These are phyloP conservation scores for Nomada fabriciana DNA, from an alignment of 2,888 invertebrate genomes.

Conservation along the genomic window DNA sequence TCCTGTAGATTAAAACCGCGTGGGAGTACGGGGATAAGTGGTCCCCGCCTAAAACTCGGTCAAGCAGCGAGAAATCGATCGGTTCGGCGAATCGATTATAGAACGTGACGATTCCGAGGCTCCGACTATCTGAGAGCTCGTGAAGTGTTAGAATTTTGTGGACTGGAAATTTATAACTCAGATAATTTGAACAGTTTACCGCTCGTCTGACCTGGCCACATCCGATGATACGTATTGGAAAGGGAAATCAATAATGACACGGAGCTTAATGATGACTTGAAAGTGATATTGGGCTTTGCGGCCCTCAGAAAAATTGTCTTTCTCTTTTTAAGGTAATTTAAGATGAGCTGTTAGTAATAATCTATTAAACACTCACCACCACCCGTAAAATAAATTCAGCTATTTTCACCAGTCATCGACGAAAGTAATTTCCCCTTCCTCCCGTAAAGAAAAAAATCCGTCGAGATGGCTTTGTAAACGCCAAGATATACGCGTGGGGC, in stretches of 20 bases:
- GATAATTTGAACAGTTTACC: not conserved
- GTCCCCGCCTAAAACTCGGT: conserved; percentile 33
- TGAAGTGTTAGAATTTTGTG: not conserved
- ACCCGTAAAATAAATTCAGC: not conserved
- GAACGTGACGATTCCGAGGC: not conserved
- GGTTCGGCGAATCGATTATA: not conserved
- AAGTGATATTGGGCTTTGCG: too few species aligned
- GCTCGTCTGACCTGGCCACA: not conserved
- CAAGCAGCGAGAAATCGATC: conserved; percentile 29
- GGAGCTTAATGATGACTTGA: too few species aligned
- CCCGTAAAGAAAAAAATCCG: not conserved
- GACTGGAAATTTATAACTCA: too few species aligned
- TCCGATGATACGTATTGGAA: too few species aligned
- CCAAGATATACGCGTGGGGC: not conserved
- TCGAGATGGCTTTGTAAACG: not conserved
- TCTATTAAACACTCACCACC: too few species aligned
- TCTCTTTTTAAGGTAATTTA: too few species aligned
- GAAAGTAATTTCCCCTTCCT: not conserved
- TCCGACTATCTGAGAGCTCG: not conserved
- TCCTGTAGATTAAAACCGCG: conserved; percentile 17
- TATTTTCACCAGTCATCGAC: not conserved
- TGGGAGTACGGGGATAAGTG: not conserved
- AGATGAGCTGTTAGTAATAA: too few species aligned
- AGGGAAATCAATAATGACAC: too few species aligned
- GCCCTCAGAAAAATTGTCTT: too few species aligned